Percentiles rank a stretch among this genome's conserved stretches.
phyloP scores from a whole-genome alignment of 2,797 vertebrate genomes.

The Trematomus bernacchii region DNA sequence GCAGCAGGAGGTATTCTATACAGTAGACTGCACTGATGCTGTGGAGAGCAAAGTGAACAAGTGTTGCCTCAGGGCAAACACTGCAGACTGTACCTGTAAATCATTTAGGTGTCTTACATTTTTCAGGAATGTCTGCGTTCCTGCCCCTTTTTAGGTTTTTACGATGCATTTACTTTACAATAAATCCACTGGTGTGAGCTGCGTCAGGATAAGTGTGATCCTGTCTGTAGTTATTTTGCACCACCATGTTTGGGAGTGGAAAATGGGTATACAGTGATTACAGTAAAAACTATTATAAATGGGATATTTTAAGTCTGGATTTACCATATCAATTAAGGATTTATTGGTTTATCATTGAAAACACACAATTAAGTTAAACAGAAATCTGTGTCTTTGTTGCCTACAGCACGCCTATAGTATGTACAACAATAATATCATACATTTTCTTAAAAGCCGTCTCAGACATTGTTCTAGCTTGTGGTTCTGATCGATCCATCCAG shows the following conservation, averaged over 20 bases:
- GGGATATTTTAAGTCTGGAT: not conserved
- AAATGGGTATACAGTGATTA: slow-evolving; percentile 42
- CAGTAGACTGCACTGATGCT: slow-evolving; percentile 15
- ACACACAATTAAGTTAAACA: not conserved
- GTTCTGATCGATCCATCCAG: slow-evolving; percentile 88
- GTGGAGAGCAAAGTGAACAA: slow-evolving; percentile 20
- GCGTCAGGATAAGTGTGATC: slow-evolving; percentile 33
- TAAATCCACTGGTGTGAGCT: slow-evolving; percentile 65
- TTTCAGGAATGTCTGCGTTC: slow-evolving; percentile 76
- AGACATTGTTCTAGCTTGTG: slow-evolving; percentile 90
- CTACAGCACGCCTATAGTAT: not conserved
- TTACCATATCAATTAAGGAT: not conserved
- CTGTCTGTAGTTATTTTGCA: slow-evolving; percentile 41
- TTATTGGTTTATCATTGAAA: not conserved
- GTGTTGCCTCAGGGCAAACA: slow-evolving; percentile 43
- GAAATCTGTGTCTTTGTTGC: too few species aligned
- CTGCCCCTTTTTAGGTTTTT: slow-evolving; percentile 68
- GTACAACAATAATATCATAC: not conserved
- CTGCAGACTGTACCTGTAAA: slow-evolving; percentile 66
- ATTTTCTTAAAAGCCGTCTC: slow-evolving; percentile 58
- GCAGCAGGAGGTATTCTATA: slow-evolving; percentile 12
- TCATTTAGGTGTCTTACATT: slow-evolving; percentile 67
- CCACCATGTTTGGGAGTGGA: slow-evolving; percentile 42
- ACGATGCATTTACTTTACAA: slow-evolving; percentile 62
- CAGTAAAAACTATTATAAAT: slow-evolving; percentile 6